A percentile compares a stretch with the other conserved stretches of the same genome.
phyloP scores from a whole-genome alignment of 2,888 invertebrate genomes.

The Xylota segnis region DNA sequence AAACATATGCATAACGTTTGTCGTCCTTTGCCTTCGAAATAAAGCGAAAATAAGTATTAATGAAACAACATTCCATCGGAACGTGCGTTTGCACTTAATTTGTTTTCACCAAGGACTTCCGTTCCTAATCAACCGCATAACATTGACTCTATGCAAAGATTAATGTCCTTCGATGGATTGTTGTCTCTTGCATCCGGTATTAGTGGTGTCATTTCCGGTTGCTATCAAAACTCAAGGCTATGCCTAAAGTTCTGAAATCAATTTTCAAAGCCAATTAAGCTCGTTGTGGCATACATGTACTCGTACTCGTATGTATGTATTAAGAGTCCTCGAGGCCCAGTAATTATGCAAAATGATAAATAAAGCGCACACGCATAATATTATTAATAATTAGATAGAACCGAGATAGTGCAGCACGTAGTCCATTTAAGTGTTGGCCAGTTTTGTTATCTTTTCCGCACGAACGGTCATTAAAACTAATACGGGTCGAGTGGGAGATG shows the following conservation, averaged over 20 bases:
- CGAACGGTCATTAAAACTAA: conserved; percentile 40
- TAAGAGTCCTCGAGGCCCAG: conserved; percentile 55
- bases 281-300: conserved; percentile 18
- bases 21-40: neutral
- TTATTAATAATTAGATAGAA: conserved; percentile 58
- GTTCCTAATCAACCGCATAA: conserved; percentile 38
- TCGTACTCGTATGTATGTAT: neutral
- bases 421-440: conserved; percentile 25
- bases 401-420: conserved; percentile 21
- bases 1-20: conserved; percentile 28
- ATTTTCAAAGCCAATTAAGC: conserved; percentile 55
- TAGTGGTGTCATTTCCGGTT: conserved; percentile 47
- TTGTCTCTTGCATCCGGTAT: conserved; percentile 26
- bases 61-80: conserved; percentile 44
- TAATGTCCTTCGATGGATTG: conserved; percentile 41
- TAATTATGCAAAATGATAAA: conserved; percentile 63
- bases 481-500: neutral
- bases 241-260: conserved; percentile 35
- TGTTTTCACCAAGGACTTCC: conserved; percentile 56
- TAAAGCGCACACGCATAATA: conserved; percentile 62
- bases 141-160: conserved; percentile 29
- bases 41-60: conserved; percentile 20
- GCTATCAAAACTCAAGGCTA: conserved; percentile 25
- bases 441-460: conserved; percentile 54
- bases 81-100: conserved; percentile 72